These are phyloP conservation scores for Heterochromis multidens DNA, from an alignment of 2,113 vertebrate genomes.

Conservation along the genomic window DNA sequence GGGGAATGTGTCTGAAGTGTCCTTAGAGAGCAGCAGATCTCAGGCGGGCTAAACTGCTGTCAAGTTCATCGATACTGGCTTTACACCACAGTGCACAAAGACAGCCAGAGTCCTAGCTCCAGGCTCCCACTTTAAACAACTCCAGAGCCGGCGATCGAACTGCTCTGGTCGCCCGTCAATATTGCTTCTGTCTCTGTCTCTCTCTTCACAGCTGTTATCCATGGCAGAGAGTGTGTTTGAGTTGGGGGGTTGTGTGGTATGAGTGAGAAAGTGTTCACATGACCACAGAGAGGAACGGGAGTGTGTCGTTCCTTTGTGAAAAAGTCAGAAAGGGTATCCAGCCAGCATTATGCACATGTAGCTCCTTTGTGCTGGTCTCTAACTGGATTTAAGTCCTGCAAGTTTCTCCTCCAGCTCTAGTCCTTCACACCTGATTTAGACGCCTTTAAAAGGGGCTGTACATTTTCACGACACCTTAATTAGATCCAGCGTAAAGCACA, in stretches of 20 bases:
- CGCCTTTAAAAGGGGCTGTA: background rate
- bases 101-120: slow-evolving; percentile 47
- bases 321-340: background rate
- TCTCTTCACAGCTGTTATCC: slow-evolving; percentile 34
- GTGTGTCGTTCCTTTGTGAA: background rate
- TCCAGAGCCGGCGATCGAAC: slow-evolving; percentile 52
- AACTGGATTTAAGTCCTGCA: background rate
- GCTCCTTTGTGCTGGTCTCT: background rate
- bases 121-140: slow-evolving; percentile 35
- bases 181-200: slow-evolving; percentile 24
- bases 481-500: background rate
- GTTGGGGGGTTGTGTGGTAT: background rate
- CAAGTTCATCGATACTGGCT: slow-evolving; percentile 63
- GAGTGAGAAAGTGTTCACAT: background rate
- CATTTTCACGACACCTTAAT: slow-evolving; percentile 41
- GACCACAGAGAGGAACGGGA: background rate
- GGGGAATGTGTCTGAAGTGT: slow-evolving; percentile 31
- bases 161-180: slow-evolving; percentile 34
- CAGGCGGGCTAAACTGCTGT: slow-evolving; percentile 68
- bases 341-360: background rate
- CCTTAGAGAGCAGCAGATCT: slow-evolving; percentile 55
- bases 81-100: slow-evolving; percentile 64
- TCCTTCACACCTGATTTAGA: slow-evolving; percentile 9
- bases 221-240: background rate
- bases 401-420: slow-evolving; percentile 1